Conservation (phyloP, 2,888 invertebrate species). For the Heliconius cydno region DNA sequence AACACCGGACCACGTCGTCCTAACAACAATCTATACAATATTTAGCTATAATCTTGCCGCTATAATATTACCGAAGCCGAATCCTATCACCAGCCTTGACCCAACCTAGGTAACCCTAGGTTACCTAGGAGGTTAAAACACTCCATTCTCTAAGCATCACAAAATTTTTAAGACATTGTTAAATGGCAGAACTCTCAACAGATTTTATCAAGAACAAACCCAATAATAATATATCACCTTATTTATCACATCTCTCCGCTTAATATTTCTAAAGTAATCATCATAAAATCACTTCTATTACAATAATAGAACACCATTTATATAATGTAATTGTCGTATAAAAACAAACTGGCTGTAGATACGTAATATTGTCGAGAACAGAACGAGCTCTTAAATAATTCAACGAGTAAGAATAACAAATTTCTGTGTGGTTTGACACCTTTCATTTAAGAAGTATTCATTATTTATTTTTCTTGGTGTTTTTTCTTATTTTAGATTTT, state of each 20-base stretch:
- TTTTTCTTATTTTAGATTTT: neutral
- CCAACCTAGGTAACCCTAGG: too few relatives aligned
- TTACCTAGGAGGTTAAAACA: too few relatives aligned
- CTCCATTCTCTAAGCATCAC: too few relatives aligned
- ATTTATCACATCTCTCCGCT: neutral
- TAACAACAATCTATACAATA: too few relatives aligned
- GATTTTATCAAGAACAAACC: neutral
- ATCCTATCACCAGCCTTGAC: too few relatives aligned
- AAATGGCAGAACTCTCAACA: too few relatives aligned
- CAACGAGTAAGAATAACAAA: conserved; percentile 49
- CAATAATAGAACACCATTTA: conserved; percentile 12
- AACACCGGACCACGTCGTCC: too few relatives aligned
- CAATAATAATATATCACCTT: neutral
- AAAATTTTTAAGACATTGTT: too few relatives aligned
- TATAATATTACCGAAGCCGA: too few relatives aligned
- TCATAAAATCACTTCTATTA: conserved; percentile 4
- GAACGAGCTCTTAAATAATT: conserved; percentile 46
- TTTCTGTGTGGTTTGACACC: conserved; percentile 29
- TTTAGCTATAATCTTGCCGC: too few relatives aligned
- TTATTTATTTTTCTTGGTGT: neutral
- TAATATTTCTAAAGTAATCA: neutral
- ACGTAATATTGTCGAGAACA: conserved; percentile 24
- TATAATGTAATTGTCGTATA: conserved; percentile 14
- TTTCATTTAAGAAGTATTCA: conserved; percentile 8
- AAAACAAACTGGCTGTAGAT: conserved; percentile 9